These are phyloP conservation scores for Enteromius anoplus DNA, from an alignment of 2,797 vertebrate genomes.

Conservation along the genomic window DNA sequence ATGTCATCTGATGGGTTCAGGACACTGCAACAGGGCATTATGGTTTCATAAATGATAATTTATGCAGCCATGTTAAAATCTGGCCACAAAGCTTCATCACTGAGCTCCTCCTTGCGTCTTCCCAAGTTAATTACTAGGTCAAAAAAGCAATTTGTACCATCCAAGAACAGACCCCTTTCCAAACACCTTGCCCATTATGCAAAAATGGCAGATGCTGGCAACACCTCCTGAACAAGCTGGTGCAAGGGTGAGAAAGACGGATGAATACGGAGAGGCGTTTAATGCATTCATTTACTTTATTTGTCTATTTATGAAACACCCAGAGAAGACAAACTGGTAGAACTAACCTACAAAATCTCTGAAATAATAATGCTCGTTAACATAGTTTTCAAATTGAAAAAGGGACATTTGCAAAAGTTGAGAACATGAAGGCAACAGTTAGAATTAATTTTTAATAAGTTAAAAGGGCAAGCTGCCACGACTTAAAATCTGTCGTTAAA, in stretches of 20 bases:
- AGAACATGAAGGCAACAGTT: background rate
- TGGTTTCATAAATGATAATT: constrained; percentile 79
- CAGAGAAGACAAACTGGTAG: constrained; percentile 54
- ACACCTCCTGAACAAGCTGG: constrained; percentile 78
- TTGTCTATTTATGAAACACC: constrained; percentile 63
- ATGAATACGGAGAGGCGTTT: constrained; percentile 59
- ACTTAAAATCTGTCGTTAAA: background rate
- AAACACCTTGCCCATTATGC: constrained; percentile 80
- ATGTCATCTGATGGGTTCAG: constrained; percentile 56
- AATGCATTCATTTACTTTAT: constrained; percentile 67
- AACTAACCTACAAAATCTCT: constrained; percentile 37
- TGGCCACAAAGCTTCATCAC: constrained; percentile 75
- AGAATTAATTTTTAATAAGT: background rate
- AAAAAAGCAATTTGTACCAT: constrained; percentile 84
- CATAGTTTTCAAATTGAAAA: constrained; percentile 3
- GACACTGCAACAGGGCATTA: constrained; percentile 76
- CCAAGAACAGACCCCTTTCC: constrained; percentile 73
- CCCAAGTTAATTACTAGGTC: constrained; percentile 81
- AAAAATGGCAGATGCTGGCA: constrained; percentile 82
- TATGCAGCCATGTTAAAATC: constrained; percentile 76
- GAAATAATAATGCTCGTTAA: constrained; percentile 26
- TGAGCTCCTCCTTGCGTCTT: constrained; percentile 74
- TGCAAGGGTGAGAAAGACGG: constrained; percentile 65
- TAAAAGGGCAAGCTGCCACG: background rate
- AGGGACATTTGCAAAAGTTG: background rate